phyloP scores from a whole-genome alignment of 2,113 vertebrate genomes.

The Morone saxatilis region DNA sequence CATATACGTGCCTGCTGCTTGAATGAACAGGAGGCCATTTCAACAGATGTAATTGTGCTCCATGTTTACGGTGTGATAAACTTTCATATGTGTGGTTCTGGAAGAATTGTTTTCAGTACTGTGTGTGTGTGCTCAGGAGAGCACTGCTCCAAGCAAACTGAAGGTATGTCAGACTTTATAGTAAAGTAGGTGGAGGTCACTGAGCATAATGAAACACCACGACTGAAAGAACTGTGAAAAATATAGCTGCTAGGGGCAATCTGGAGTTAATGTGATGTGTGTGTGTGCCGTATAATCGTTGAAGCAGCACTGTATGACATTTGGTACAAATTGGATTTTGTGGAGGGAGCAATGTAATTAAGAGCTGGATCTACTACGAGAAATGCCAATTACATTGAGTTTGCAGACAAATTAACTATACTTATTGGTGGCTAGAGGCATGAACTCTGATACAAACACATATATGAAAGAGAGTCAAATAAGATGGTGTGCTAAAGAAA shows the following conservation, averaged over 20 bases:
- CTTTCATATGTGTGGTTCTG: not conserved
- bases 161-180: not conserved
- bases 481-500: not conserved
- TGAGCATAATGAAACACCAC: not conserved
- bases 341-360: constrained; percentile 14
- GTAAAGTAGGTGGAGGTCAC: not conserved
- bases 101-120: not conserved
- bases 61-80: not conserved
- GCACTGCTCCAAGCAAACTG: not conserved
- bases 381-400: not conserved
- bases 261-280: not conserved
- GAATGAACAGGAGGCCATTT: not conserved
- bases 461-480: not conserved
- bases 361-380: not conserved
- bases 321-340: constrained; percentile 37
- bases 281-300: not conserved
- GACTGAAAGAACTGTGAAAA: not conserved
- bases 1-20: not conserved
- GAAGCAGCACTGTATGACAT: constrained; percentile 17
- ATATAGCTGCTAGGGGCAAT: not conserved
- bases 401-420: not conserved
- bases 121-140: not conserved
- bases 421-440: not conserved
- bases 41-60: not conserved
- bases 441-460: not conserved